Evolutionary conservation across 2,888 invertebrate species (phyloP), one percentile per base, ranked within the genome.

Genomic region (Andrena bicolor): DNA sequence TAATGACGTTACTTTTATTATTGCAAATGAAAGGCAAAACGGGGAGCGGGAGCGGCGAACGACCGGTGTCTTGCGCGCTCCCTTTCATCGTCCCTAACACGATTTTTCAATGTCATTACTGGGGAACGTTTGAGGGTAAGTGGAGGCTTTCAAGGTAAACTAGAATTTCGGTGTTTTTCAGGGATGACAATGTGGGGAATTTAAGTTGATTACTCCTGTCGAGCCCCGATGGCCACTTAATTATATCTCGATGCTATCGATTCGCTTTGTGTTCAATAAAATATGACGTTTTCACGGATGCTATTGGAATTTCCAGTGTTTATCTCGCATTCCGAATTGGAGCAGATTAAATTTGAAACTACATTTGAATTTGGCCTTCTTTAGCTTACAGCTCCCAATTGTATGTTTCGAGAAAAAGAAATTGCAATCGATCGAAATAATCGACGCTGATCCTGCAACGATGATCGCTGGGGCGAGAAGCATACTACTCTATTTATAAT

Each of bases 61-160:
- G 84, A 80, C 53, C 82, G 81, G 64, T 80, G 73, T 76, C 82
- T 77, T 73, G 73, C 78, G 35, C 78, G 30, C 80, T 84, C 89
- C 89, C 88, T 90, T 90, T 90, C 86, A 89, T 86, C 88, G 87
- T 65, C 77, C 79, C 80, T 90, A 90, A 91, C 72, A 84, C 76
- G 88, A 90, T 91, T 91, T 90, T 90, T 90, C 84, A 86, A 89
- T 86, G 86, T 88, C 84, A 83, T 90, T 89, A 88, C 79, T 77
- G 83, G 10, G 81, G 76, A 77, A 77, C 87, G 85, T 85, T 88
- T 85, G 83, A 90, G 86, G 80, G 82, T 84, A 86, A 82, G 87
- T 82, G 78, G 63, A 80, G 73, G 85, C 84, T 88, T 85, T 87
- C 87, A 88, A 84, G 78, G 84, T 79, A 83, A 88, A 86, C 81